phyloP scores from a whole-genome alignment of 2,888 invertebrate species.

The Athalia rosae region DNA sequence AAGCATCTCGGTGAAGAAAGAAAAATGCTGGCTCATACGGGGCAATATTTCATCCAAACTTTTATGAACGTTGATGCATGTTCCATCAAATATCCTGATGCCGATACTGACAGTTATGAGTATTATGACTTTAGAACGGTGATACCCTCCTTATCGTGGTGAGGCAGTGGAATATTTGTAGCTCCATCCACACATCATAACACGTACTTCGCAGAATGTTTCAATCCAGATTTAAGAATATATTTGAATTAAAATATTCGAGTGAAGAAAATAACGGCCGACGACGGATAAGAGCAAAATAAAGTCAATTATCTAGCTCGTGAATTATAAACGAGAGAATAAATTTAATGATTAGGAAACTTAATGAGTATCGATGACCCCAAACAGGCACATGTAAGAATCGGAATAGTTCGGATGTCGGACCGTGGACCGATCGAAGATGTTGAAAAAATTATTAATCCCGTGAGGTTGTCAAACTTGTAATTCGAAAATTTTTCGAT shows the following conservation, averaged over 20 bases:
- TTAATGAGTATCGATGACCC: constrained; percentile 27
- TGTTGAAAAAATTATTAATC: not conserved
- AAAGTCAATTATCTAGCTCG: constrained; percentile 13
- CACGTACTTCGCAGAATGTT: not conserved
- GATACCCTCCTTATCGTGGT: constrained; percentile 25
- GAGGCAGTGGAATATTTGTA: constrained; percentile 33
- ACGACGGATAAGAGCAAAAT: not conserved
- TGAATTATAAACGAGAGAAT: constrained; percentile 14
- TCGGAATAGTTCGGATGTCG: not conserved
- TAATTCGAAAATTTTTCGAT: too few relatives aligned
- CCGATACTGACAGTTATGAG: constrained; percentile 18
- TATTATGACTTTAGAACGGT: constrained; percentile 17
- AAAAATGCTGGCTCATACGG: too few relatives aligned
- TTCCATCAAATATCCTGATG: not conserved
- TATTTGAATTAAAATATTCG: not conserved
- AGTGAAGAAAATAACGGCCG: constrained; percentile 14
- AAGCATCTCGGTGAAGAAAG: too few relatives aligned
- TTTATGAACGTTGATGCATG: not conserved
- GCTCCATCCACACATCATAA: constrained; percentile 1
- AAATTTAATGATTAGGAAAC: constrained; percentile 3
- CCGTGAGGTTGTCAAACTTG: too few relatives aligned
- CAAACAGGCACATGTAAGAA: not conserved
- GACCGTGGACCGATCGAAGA: not conserved
- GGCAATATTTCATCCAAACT: not conserved
- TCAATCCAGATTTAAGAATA: not conserved